Base-by-base conservation (phyloP, 2,888 invertebrate species). In the Agrenia bidenticulata region DNA sequence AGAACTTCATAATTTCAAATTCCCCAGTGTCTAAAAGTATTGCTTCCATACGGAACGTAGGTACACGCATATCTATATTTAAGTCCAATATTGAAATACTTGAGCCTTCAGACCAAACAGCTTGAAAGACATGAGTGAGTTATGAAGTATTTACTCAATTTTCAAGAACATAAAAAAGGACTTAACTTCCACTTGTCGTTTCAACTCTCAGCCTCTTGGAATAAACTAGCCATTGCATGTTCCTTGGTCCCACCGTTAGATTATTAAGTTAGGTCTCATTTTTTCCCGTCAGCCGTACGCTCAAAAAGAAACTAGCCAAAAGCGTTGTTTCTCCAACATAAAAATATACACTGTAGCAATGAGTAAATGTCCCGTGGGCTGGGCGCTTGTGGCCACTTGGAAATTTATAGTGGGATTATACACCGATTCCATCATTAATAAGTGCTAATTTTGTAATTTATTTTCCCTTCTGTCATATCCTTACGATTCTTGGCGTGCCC, bases 381-480 rank as follows among this genome's bases (percentile, higher is more conserved):
- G 17, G 23, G n/a, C 54, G 27, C 26, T 39, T 66, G 69, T 67
- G 67, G 64, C 62, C 62, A 72, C 64, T 69, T 70, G 64, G 62
- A 64, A 70, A 74, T 74, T 74, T 74, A 74, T 72, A 67, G 69
- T 67, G 53, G 67, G 66, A 70, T 74, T 74, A 74, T 72, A 69
- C 74, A 60, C 17, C 59, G 69, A 70, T 72, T 69, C 54, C 69
- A 67, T 75, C 73, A 73, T 75, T 75, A 75, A 72, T 75, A 73
- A 66, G 70, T 70, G 72, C 72, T 75, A 75, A 75, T 75, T 75
- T 75, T 71, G 73, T 72, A 72, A 75, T 75, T 75, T 75, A 75
- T 75, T 75, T 73, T 70, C 73, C 54, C 63, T 66, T 63, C 69
- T 73, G 72, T 72, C 75, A 73, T 67, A 66, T 64, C 66, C 66